Base-by-base conservation (phyloP, 2,797 vertebrate species). In the Poecilia wingei region DNA sequence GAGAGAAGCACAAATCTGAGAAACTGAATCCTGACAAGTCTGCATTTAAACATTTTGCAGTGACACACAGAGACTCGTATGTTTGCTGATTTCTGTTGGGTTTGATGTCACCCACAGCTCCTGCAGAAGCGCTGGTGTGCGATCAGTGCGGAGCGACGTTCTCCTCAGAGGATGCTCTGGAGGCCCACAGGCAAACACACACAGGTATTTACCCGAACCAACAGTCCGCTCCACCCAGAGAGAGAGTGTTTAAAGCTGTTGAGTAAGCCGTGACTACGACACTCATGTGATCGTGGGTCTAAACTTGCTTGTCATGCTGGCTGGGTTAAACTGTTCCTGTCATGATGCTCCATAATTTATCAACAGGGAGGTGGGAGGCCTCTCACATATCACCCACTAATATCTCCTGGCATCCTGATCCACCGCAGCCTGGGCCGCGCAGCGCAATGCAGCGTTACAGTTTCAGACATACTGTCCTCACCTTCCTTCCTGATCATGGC, bases 61-160 rank as follows among this genome's bases (percentile, higher is more conserved):
- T 86, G 80, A 77, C 13, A 41, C 64, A 68, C 77, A 82, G 78
- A 84, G 81, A 16, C 53, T 80, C 46, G 76, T 41, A 9, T 72
- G 79, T 86, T 77, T 79, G 51, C 25, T 71, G 78, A 85, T 81
- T 79, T 87, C 66, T 88, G 72, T 76, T 84, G 45, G 68, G 82
- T 89, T 75, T 88, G 85, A 87, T 93, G 89, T 84, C 46, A n/a
- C 84, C 86, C 55, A 68, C 93, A 97, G 98, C 97, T 91, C 98
- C 98, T 71, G 97, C 97, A 85, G 98, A 99, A 92, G 97, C 97
- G 77, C 96, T 98, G 85, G 97, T 98, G 85, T 99, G 98, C 79
- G 98, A 99, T 92, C 98, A 99, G 93, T 99, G 98, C 0, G 98
- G 98, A 5, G 97, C 97, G 41, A 98, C 98, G 49, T 99, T 99